Percentiles rank a stretch among this genome's conserved stretches.
These are phyloP conservation scores for Pelochelys cantorii DNA, from an alignment of 2,797 vertebrate species.

Conservation along the genomic window DNA sequence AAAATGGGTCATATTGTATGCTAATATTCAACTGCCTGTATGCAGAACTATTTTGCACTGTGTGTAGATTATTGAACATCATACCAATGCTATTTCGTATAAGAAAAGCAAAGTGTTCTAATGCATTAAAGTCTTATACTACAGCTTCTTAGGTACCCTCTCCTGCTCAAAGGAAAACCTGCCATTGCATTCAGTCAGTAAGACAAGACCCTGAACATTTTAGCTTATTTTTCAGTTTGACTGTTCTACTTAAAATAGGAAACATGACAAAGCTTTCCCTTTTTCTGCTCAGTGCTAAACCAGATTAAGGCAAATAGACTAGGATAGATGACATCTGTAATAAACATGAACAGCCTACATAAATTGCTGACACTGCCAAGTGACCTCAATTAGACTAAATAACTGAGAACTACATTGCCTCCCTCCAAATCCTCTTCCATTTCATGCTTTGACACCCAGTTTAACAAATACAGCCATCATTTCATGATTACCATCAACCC, in stretches of 20 bases:
- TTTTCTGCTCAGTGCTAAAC: background rate
- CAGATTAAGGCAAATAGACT: background rate
- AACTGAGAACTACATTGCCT: background rate
- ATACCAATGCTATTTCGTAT: background rate
- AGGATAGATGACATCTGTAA: background rate
- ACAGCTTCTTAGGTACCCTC: background rate
- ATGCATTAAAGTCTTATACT: slow-evolving; percentile 35
- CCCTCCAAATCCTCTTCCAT: background rate
- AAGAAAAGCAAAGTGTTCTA: background rate
- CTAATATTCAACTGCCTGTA: slow-evolving; percentile 11
- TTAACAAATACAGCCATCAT: background rate
- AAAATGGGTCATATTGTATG: background rate
- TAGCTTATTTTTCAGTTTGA: background rate
- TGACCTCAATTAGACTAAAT: background rate
- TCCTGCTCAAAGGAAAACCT: background rate
- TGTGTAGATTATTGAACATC: background rate
- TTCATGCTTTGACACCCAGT: background rate
- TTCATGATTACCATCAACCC: background rate
- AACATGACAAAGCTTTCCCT: background rate
- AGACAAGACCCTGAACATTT: background rate
- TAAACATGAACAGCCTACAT: background rate
- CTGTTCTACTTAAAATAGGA: background rate
- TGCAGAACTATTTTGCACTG: background rate
- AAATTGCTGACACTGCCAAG: background rate
- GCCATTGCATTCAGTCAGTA: background rate